Base-by-base conservation (phyloP, 2,888 invertebrate species). In the Neoaliturus tenellus region DNA sequence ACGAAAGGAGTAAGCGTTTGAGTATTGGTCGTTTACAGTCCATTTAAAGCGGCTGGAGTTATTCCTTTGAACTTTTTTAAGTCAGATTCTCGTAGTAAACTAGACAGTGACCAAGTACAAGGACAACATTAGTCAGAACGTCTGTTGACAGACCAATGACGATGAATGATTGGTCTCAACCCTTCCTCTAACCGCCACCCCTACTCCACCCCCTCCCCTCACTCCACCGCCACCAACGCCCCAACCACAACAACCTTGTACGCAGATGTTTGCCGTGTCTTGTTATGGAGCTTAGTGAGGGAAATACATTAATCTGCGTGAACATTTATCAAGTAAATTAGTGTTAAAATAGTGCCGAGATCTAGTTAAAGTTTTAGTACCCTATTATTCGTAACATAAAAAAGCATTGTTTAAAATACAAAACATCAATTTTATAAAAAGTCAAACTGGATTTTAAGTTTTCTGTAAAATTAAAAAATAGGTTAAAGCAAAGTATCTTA, bases 111-210 rank as follows among this genome's bases (percentile, higher is more conserved):
- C 44, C 44, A 14, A 12, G 44, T 14, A 5, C 12, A 20, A 12
- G 28, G 62, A 62, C 62, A 31, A 28, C 25, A 62, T 31, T 12
- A 62, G 62, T 31, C 14, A 14, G 14, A 62, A 3, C 62, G 6
- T 62, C 62, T 62, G 28, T 17, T 14, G 28, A 62, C 31, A 62
- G 62, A 62, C 31, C 62, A 31, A 14, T 62, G 62, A 62, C 62
- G 62, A 28, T 62, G 62, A 62, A 62, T 31, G 62, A 62, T 62
- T 31, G 31, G 23, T 12, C 6, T 48, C 10, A 55, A 55, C 23
- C 55, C 55, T 55, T 14, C 44, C 44, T 8, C n/a, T 4, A 51
- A 51, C 51, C 25, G 48, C 58, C 20, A 25, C 23, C 58, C 25
- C 25, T n/a, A n/a, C n/a, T 8, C 25, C 23, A 58, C 20, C 62